Base-by-base conservation (phyloP, 2,888 invertebrate species). In the Eilema sororculum region DNA sequence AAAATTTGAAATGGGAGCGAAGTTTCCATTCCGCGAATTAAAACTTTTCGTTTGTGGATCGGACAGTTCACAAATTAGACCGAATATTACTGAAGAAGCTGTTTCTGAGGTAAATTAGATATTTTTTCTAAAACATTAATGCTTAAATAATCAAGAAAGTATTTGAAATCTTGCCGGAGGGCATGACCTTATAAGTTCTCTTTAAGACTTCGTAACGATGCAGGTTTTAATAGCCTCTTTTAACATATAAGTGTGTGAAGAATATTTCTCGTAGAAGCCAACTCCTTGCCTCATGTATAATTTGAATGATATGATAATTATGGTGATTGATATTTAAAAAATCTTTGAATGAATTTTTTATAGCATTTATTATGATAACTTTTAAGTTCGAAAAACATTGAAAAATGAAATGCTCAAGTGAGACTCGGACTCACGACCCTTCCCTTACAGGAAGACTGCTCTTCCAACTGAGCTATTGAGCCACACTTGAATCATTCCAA, bases 1-100 rank as follows among this genome's bases (percentile, higher is more conserved):
- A 76, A 78, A 74, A 74, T 79, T 72, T 68, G 68, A 70, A 77
- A 79, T 69, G 72, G 59, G 77, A 78, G 78, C 75, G 76, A 74
- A 79, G 76, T 72, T 79, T 75, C 75, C 74, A 78, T 76, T 76
- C 65, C 77, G 68, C 74, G 78, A 80, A 52, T 84, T 83, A 79
- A 84, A 85, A 84, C 77, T 83, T 84, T 73, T 9, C 3, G 65
- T 63, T 74, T 69, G 66, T 77, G 77, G 75, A 76, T 76, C 60
- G 72, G 78, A 80, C 66, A 56, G 66, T 22, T 66, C 13, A 24
- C 60, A 64, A 69, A 65, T 28, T 65, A 64, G 41, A 64, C 24
- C 46, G 22, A 25, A 33, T 59, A 65, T 64, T 41, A 64, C 24
- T 12, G 63, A 22, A 25, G 46, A 20, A n/a, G 12, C n/a, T 60